Conservation (phyloP, 2,113 vertebrate genomes). For the Brachionichthys hirsutus region DNA sequence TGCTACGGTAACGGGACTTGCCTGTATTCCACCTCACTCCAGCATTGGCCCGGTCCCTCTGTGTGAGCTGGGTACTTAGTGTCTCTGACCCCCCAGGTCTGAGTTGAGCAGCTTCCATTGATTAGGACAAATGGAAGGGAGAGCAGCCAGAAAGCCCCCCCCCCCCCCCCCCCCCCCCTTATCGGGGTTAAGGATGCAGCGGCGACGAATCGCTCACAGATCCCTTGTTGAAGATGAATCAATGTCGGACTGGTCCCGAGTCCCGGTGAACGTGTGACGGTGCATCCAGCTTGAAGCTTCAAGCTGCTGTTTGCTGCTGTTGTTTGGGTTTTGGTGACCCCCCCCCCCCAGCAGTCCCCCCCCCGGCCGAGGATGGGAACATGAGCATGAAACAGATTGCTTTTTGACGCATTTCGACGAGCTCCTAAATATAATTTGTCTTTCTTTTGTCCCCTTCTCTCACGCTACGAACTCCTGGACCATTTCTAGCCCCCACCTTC, state of each 20-base stretch:
- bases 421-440: conserved; percentile 39
- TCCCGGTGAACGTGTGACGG: too few species aligned
- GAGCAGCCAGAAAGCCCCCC: conserved; percentile 59
- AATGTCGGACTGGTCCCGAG: too few species aligned
- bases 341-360: conserved; percentile 4
- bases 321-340: conserved; percentile 63
- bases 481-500: conserved; percentile 19
- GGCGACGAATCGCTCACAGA: conserved; percentile 52
- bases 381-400: conserved; percentile 41
- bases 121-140: conserved; percentile 77
- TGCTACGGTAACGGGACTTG: conserved; percentile 66
- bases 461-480: conserved; percentile 12
- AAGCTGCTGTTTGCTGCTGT: conserved; percentile 64
- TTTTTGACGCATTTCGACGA: conserved; percentile 24
- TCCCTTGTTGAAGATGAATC: conserved; percentile 69
- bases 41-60: conserved; percentile 54
- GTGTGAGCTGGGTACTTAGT: conserved; percentile 77
- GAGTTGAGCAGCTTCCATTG: conserved; percentile 78
- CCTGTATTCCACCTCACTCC: conserved; percentile 28
- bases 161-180: conserved; percentile 67
- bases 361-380: conserved; percentile 40
- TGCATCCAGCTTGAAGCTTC: conserved; percentile 60
- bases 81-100: conserved; percentile 76
- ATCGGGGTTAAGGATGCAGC: conserved; percentile 75
- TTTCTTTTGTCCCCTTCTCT: conserved; percentile 25